Evolutionary conservation across 1,140 invertebrate genomes (phyloP).

Genomic region (Cardiocondyla obscurior): DNA sequence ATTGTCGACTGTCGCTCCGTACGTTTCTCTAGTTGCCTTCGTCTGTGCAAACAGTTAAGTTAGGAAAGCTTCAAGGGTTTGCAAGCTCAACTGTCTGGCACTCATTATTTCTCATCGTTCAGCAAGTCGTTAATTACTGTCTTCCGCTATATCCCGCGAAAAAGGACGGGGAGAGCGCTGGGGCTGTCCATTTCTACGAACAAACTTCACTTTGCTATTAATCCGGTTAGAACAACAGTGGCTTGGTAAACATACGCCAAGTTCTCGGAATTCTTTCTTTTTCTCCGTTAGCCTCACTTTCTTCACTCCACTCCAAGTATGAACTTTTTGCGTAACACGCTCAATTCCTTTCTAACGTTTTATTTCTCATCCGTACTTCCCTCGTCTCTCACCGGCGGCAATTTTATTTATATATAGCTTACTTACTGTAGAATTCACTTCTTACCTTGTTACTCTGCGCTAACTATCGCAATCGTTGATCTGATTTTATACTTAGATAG

Average conservation of each 20-base stretch:
- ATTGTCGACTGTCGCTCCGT: slow-evolving; percentile 44
- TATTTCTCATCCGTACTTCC: slow-evolving; percentile 35
- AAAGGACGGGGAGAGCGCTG: slow-evolving; percentile 12
- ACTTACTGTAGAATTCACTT: slow-evolving; percentile 21
- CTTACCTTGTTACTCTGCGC: slow-evolving; percentile 22
- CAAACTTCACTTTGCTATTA: slow-evolving; percentile 74
- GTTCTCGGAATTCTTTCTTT: slow-evolving; percentile 53
- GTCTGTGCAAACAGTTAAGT: slow-evolving; percentile 45
- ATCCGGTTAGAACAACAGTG: slow-evolving; percentile 71
- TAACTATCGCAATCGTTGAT: slow-evolving; percentile 33
- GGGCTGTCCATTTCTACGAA: slow-evolving; percentile 64
- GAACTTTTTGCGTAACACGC: slow-evolving; percentile 49
- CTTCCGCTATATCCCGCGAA: slow-evolving; percentile 57
- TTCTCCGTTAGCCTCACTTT: slow-evolving; percentile 41
- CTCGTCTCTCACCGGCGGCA: slow-evolving; percentile 9
- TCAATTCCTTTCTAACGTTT: slow-evolving; percentile 34
- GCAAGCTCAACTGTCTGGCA: slow-evolving; percentile 52
- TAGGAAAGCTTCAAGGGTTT: slow-evolving; percentile 46
- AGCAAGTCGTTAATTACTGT: slow-evolving; percentile 67
- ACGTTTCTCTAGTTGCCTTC: slow-evolving; percentile 44
- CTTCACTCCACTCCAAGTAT: slow-evolving; percentile 35
- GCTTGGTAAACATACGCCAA: slow-evolving; percentile 72
- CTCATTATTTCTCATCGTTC: slow-evolving; percentile 68
- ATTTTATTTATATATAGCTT: slow-evolving; percentile 35
- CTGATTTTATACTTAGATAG: slow-evolving; percentile 35